These are phyloP conservation scores for Typhlichthys subterraneus DNA, from an alignment of 2,797 vertebrate species.

Conservation along the genomic window DNA sequence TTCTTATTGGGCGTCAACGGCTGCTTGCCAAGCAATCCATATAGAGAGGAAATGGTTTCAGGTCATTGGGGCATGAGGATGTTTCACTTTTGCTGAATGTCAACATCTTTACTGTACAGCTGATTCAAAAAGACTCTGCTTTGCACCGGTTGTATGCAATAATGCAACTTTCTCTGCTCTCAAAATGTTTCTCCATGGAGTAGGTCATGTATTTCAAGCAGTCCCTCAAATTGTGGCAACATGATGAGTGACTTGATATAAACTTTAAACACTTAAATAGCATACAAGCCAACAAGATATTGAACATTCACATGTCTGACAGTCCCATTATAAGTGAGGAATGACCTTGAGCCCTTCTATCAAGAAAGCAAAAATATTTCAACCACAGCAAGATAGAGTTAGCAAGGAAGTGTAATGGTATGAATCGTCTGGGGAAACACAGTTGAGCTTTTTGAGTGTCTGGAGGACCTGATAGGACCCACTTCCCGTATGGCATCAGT, in stretches of 20 bases:
- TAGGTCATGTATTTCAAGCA: conserved; percentile 3
- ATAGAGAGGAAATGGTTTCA: conserved; percentile 54
- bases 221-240: conserved; percentile 8
- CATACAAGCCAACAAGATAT: background rate
- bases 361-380: background rate
- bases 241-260: background rate
- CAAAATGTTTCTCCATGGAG: conserved; percentile 5
- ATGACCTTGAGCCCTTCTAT: background rate
- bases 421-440: conserved; percentile 10
- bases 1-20: conserved; percentile 22
- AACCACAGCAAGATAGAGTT: conserved; percentile 1
- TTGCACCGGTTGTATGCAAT: background rate
- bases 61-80: conserved; percentile 56
- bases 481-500: conserved; percentile 61
- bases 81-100: conserved; percentile 51
- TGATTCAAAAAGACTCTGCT: conserved; percentile 36
- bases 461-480: conserved; percentile 41
- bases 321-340: background rate
- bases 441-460: conserved; percentile 32
- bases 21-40: conserved; percentile 44
- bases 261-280: background rate
- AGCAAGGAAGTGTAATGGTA: conserved; percentile 6
- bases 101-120: conserved; percentile 42
- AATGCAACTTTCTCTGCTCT: background rate
- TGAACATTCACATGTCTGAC: background rate